phyloP scores from a whole-genome alignment of 92 coral and sea anemone species.

The Umimayanthus chanpuru region DNA sequence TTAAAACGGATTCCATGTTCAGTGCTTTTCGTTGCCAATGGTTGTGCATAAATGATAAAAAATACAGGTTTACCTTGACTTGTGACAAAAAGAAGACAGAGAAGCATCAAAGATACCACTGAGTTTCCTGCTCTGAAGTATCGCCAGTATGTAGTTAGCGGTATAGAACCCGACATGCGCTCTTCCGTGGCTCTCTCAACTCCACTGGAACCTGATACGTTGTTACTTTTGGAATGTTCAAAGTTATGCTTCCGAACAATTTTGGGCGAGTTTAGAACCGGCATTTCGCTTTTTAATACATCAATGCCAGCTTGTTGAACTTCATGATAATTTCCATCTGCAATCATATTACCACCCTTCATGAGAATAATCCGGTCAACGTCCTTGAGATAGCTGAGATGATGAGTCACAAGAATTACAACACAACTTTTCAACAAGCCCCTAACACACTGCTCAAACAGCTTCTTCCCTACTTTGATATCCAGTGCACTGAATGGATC shows the following conservation, averaged over 20 bases:
- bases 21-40: background rate
- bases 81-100: slow-evolving; percentile 50
- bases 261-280: slow-evolving; percentile 14
- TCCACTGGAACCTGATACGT: slow-evolving; percentile 37
- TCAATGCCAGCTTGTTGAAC: slow-evolving; percentile 54
- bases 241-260: slow-evolving; percentile 36
- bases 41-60: background rate
- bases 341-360: slow-evolving; percentile 63
- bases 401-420: slow-evolving; percentile 68
- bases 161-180: slow-evolving; percentile 62
- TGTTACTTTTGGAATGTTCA: slow-evolving; percentile 14
- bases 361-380: slow-evolving; percentile 65
- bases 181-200: slow-evolving; percentile 62
- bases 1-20: background rate
- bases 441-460: slow-evolving; percentile 63
- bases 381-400: slow-evolving; percentile 61
- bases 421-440: slow-evolving; percentile 54
- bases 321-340: slow-evolving; percentile 56
- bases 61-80: slow-evolving; percentile 59
- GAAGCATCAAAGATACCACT: slow-evolving; percentile 32
- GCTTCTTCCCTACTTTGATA: slow-evolving; percentile 61
- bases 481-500: slow-evolving; percentile 69
- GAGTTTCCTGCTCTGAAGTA: slow-evolving; percentile 65
- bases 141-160: slow-evolving; percentile 62
- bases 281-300: slow-evolving; percentile 21